Evolutionary conservation across 2,797 vertebrate genomes (phyloP), one percentile per base, ranked within the genome.

Genomic region (Siniperca undulata): DNA sequence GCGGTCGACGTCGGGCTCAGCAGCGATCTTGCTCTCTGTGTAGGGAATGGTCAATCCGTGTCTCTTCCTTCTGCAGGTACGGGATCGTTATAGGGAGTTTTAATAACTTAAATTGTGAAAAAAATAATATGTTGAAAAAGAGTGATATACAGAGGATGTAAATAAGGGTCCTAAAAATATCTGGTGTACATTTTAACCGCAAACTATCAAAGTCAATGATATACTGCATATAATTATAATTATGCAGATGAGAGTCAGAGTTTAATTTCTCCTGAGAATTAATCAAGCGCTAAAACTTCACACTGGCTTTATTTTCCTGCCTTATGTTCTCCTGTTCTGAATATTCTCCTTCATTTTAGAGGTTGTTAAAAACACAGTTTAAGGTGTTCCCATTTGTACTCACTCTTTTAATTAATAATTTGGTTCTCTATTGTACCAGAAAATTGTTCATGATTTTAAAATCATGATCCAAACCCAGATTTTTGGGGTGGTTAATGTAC

Each of bases 141-240:
- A 55, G 13, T 9, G 8, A 11, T 53, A 17, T 27, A 12, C 7
- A 71, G 42, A 30, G 9, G 19, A 69, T 4, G 14, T 46, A 52
- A 85, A 80, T 42, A n/a, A 46, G 2, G 10, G 22, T 22, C 7
- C 27, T 64, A 30, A 59, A 80, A 80, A 59, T 44, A 52, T 62
- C 20, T 53, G 20, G 0, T 34, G 36, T 6, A 52, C 70, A 52
- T 80, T 58, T 80, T 48, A 56, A 80, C 36, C 52, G 14, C 56
- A 53, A 53, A 44, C 19, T 27, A 70, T 1, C 19, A 16, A 34
- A 16, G 14, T 59, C 19, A 24, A 9, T 46, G 4, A 24, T 44
- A 8, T 27, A 20, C 44, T 59, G 11, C 11, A 22, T 53, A 24
- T 14, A 27, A 44, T 68, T 42, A 16, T 2, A 53, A 59, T 40